Base-by-base conservation (phyloP, 2,888 invertebrate genomes). In the Nyleta sp. region DNA sequence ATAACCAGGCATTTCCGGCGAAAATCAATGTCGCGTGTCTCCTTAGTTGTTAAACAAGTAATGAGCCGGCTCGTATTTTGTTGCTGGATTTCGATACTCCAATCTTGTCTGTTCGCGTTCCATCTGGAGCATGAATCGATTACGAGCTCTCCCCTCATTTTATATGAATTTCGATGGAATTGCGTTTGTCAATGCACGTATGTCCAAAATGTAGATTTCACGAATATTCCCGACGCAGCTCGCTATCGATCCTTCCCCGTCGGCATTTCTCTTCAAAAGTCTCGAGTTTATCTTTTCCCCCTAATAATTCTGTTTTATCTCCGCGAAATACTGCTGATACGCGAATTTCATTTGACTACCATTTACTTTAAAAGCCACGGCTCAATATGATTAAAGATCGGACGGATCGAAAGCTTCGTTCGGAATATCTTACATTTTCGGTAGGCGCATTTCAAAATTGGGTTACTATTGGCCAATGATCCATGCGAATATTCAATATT, bases 251-350 rank as follows among this genome's bases (percentile, higher is more conserved):
- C 70, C 33, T 53, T 15, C 10, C 60, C 28, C 31, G 28, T 40
- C 28, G 24, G 42, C 52, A 65, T 38, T 50, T 28, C 65, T 76
- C 59, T 48, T 59, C 53, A 59, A 78, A 60, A 68, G 67, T 68
- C 78, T 67, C 59, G 24, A 68, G 62, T 68, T 73, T 73, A 48
- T 73, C 68, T 72, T 77, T 60, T 65, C 57, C 44, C 60, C 46
- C 46, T 60, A 77, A 71, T 70, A 74, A 70, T 76, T 76, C 59
- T 57, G 70, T 76, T 70, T 60, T 68, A 70, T 76, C 57, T 76
- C 52, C 22, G 46, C 46, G 60, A 50, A 72, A 72, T 64, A 64
- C 65, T 59, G 59, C 57, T 52, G 74, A 74, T 74, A 60, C 67
- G 59, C 59, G 59, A 59, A 60, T 67, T 67, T 67, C 65, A 74